Percentiles rank a stretch among this genome's conserved stretches.
Evolutionary conservation across 2,113 vertebrate genomes (phyloP).

Genomic region (Gavialis gangeticus): DNA sequence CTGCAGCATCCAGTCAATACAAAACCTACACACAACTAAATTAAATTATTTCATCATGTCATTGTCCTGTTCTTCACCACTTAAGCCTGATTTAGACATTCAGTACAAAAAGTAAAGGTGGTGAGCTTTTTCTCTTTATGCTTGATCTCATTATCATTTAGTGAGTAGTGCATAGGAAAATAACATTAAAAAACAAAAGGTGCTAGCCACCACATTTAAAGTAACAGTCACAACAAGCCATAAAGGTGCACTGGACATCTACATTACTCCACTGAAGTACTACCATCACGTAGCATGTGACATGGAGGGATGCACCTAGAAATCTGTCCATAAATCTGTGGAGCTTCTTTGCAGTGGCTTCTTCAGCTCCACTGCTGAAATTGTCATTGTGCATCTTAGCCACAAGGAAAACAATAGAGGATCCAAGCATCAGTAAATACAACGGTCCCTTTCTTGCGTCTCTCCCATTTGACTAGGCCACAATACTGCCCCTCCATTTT

Average conservation of each 20-base stretch:
- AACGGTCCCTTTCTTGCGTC: background rate
- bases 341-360: background rate
- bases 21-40: fast-evolving
- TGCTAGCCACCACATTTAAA: background rate
- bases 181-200: background rate
- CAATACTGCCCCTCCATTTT: background rate
- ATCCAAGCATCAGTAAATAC: background rate
- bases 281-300: background rate
- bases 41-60: background rate
- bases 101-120: background rate
- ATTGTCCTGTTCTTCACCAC: background rate
- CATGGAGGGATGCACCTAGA: background rate
- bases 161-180: background rate
- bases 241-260: background rate
- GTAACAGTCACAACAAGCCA: background rate
- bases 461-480: background rate
- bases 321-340: background rate
- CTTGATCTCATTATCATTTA: background rate
- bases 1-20: background rate
- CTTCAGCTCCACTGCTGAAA: background rate
- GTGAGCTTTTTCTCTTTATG: background rate
- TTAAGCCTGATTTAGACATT: background rate
- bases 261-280: background rate
- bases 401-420: background rate
- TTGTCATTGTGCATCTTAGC: background rate